Percentiles rank a stretch among this genome's conserved stretches.
Conservation (phyloP, 2,797 vertebrate species). For the Phoxinus dragarum region DNA sequence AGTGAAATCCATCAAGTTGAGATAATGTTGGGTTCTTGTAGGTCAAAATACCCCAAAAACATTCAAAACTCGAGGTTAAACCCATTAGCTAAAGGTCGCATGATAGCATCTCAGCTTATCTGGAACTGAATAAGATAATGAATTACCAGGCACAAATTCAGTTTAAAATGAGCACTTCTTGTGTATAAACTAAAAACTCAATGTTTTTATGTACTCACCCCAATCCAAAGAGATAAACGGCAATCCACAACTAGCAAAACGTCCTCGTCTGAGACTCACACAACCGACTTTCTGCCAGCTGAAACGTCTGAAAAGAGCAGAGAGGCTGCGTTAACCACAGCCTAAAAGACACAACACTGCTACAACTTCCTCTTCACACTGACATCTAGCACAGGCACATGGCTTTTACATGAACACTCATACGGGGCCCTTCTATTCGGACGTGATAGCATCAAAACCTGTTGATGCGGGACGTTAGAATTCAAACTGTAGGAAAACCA, state of each 20-base stretch:
- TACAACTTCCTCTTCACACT: slow-evolving; percentile 42
- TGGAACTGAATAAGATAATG: neutral
- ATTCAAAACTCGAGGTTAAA: neutral
- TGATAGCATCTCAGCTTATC: slow-evolving; percentile 11
- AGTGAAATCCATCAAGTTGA: neutral
- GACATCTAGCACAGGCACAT: neutral
- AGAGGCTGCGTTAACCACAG: slow-evolving; percentile 35
- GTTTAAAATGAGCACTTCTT: neutral
- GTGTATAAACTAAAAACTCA: neutral
- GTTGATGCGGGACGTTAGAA: neutral
- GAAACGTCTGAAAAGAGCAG: neutral
- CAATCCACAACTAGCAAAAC: neutral
- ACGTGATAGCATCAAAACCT: neutral
- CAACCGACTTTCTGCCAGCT: neutral
- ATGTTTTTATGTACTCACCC: neutral
- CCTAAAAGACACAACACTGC: neutral
- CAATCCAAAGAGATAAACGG: neutral
- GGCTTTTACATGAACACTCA: neutral
- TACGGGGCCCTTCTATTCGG: neutral
- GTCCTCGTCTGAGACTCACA: neutral
- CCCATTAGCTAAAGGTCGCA: neutral
- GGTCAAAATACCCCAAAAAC: no score
- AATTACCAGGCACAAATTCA: neutral
- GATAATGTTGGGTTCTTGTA: neutral
- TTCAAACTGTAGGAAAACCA: neutral